These are phyloP conservation scores for Orthosia incerta DNA, from an alignment of 2,888 invertebrate genomes.

Conservation along the genomic window DNA sequence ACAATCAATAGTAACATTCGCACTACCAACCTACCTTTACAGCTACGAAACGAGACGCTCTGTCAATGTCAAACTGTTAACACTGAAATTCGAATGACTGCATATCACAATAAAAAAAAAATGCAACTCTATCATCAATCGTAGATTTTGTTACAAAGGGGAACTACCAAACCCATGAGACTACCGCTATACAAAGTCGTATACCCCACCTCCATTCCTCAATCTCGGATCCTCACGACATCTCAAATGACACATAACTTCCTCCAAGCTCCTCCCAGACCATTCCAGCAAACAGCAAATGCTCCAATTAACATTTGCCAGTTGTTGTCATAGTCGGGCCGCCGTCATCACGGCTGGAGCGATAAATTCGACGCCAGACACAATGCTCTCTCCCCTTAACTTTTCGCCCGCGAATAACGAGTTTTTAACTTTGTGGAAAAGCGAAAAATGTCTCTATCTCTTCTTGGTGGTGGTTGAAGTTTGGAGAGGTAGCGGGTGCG, in stretches of 20 bases:
- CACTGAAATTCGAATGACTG: not conserved
- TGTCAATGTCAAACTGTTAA: not conserved
- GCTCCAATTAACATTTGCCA: conserved; percentile 68
- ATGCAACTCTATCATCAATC: not conserved
- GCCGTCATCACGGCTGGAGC: conserved; percentile 71
- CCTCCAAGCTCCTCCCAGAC: conserved; percentile 33
- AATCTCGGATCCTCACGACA: conserved; percentile 27
- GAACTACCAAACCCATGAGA: not conserved
- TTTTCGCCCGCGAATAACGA: conserved; percentile 89
- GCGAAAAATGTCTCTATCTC: conserved; percentile 90
- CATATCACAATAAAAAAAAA: not conserved
- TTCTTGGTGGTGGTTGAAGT: conserved; percentile 69
- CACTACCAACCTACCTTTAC: not conserved
- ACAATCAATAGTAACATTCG: too few relatives aligned
- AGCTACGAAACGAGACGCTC: too few relatives aligned
- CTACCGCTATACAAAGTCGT: not conserved
- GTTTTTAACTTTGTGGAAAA: conserved; percentile 91
- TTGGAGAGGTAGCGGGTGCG: conserved; percentile 54
- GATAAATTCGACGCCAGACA: conserved; percentile 85
- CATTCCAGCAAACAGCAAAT: conserved; percentile 58
- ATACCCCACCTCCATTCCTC: not conserved
- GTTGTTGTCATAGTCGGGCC: conserved; percentile 68
- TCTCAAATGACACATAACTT: conserved; percentile 47
- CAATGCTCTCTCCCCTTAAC: conserved; percentile 87
- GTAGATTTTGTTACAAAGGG: not conserved